Evolutionary conservation across 2,888 invertebrate species (phyloP), one percentile per base, ranked within the genome.

Genomic region (Drosophila ustulata): DNA sequence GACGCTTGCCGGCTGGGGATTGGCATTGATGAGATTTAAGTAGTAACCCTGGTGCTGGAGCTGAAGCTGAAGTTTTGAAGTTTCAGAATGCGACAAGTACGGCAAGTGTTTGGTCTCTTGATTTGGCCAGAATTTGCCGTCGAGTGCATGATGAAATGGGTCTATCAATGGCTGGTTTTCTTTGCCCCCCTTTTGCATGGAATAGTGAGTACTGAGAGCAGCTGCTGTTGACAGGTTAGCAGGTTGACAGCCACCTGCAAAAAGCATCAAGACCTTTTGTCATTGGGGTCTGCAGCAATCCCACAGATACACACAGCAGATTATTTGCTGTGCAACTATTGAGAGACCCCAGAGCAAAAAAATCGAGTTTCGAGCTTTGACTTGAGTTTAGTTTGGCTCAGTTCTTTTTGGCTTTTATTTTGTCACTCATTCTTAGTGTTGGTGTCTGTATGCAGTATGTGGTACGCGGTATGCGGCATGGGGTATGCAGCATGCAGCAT

Each of bases 281-380:
- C 82, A 84, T 66, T 74, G 66, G 43, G 43, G 61, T 51, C 66
- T 45, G 56, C 73, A 66, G 65, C 86, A 80, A 88, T 91, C 91
- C 91, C 88, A 86, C 74, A 91, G 91, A 91, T 91, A 91, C 91
- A 90, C 82, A 89, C 84, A 78, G 79, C 79, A 91, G 91, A 91
- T 91, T 90, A 91, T 78, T 78, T 39, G 26, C 73, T 61, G 39
- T 41, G 39, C 39, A 18, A 11, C 37, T n/a, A 37, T 37, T 37
- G 39, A 13, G 13, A 13, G 37, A 11, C 37, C 11, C 37, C 37
- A 37, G 39, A 39, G 39, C 39, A 13, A 61, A 57, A 61, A 81
- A 78, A 78, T 81, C 78, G 82, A 68, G 68, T 73, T 80, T 67
- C 56, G 47, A 50, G 32, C 32, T 50, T 51, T n/a, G n/a, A 18